A percentile compares a stretch with the other conserved stretches of the same genome.
Evolutionary conservation across 1,140 invertebrate genomes (phyloP).

Genomic region (Callitettix versicolor): DNA sequence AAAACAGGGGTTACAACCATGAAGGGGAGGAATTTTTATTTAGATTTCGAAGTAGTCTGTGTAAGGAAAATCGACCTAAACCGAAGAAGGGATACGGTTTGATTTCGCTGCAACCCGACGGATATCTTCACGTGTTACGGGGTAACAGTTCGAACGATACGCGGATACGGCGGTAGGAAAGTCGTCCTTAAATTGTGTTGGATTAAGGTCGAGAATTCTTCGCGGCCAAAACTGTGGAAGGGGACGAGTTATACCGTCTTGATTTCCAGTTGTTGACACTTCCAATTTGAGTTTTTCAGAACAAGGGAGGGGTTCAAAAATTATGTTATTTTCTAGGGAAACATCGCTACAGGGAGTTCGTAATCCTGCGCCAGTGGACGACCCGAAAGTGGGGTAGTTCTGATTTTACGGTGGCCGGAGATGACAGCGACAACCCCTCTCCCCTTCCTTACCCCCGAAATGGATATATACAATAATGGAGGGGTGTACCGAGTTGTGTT

Average conservation of each 20-base stretch:
- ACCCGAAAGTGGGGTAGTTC: slow-evolving; percentile 13
- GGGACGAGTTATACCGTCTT: slow-evolving; percentile 5
- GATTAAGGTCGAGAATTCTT: slow-evolving; percentile 15
- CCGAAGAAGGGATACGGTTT: slow-evolving; percentile 1
- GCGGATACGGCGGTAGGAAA: slow-evolving; percentile 5
- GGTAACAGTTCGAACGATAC: slow-evolving; percentile 6
- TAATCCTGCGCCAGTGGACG: slow-evolving; percentile 5
- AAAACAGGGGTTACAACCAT: slow-evolving; percentile 18
- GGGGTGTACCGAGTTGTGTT: not conserved
- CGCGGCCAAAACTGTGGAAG: not conserved
- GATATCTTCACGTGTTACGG: slow-evolving; percentile 16
- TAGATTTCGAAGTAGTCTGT: not conserved
- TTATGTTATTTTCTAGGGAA: slow-evolving; percentile 17
- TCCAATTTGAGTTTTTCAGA: slow-evolving; percentile 14
- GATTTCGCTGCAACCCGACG: not conserved
- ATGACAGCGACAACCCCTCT: slow-evolving; percentile 10
- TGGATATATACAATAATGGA: slow-evolving; percentile 4
- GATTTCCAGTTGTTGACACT: slow-evolving; percentile 16
- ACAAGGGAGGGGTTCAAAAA: slow-evolving; percentile 8
- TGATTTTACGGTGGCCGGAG: slow-evolving; percentile 12
- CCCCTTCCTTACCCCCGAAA: slow-evolving; percentile 1
- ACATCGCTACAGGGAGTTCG: slow-evolving; percentile 16
- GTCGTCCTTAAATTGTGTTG: slow-evolving; percentile 14
- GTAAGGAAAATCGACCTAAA: slow-evolving; percentile 12
- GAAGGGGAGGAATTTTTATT: slow-evolving; percentile 20